A percentile compares a stretch with the other conserved stretches of the same genome.
These are phyloP conservation scores for Drosophila parabipectinata DNA, from an alignment of 1,140 invertebrate genomes.

Conservation along the genomic window DNA sequence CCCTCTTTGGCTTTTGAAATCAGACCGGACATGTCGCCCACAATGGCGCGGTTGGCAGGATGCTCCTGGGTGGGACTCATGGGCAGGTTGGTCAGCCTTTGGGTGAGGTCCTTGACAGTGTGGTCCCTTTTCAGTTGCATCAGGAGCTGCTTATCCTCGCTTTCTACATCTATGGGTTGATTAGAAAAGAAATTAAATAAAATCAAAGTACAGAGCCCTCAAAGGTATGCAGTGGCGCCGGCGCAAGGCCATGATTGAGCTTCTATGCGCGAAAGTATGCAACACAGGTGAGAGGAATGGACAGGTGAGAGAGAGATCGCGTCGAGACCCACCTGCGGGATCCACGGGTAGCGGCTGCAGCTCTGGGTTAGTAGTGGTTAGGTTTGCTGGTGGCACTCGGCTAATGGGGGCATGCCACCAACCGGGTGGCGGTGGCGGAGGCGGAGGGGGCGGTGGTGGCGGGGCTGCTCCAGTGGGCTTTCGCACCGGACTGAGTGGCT, in stretches of 20 bases:
- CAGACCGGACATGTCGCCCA: slow-evolving; percentile 93
- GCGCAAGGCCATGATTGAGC: slow-evolving; percentile 12
- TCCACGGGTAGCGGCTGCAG: slow-evolving; percentile 21
- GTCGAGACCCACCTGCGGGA: slow-evolving; percentile 43
- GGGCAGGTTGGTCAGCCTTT: slow-evolving; percentile 90
- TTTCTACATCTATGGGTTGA: slow-evolving; percentile 69
- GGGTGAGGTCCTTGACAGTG: slow-evolving; percentile 94
- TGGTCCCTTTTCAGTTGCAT: slow-evolving; percentile 88
- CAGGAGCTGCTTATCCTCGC: slow-evolving; percentile 76
- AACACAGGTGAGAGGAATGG: slow-evolving; percentile 27
- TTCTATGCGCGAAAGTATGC: slow-evolving; percentile 39
- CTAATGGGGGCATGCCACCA: slow-evolving; percentile 67
- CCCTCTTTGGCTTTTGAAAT: slow-evolving; percentile 97
- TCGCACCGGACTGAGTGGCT: slow-evolving; percentile 61
- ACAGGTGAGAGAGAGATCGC: slow-evolving; percentile 2
- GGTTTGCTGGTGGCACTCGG: slow-evolving; percentile 37
- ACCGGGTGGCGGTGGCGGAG: slow-evolving; percentile 70
- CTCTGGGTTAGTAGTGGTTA: slow-evolving; percentile 65
- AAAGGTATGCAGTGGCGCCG: slow-evolving; percentile 60
- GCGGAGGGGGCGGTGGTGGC: slow-evolving; percentile 69
- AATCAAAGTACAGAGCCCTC: neutral
- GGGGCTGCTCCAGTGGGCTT: slow-evolving; percentile 49
- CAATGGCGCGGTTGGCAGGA: slow-evolving; percentile 84
- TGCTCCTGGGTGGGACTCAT: slow-evolving; percentile 85
- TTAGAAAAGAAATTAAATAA: neutral